phyloP scores from a whole-genome alignment of 2,888 invertebrate genomes.

The Myopa testacea region DNA sequence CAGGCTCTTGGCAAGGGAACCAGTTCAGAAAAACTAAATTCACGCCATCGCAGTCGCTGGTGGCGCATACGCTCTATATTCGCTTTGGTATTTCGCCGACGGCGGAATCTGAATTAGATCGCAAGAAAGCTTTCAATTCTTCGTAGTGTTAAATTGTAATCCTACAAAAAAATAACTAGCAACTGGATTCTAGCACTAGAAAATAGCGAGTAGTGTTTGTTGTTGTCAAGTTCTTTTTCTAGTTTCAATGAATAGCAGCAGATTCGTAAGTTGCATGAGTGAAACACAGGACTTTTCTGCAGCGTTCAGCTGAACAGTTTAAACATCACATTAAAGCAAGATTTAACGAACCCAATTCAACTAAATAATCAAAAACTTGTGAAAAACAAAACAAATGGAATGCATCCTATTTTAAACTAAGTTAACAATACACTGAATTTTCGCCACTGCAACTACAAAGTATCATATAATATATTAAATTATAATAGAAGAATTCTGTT shows the following conservation, averaged over 20 bases:
- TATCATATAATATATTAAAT: neutral
- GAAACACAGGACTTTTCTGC: too few relatives aligned
- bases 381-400: neutral
- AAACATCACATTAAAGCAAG: too few relatives aligned
- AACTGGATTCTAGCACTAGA: neutral
- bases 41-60: conserved; percentile 82
- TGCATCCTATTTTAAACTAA: conserved; percentile 21
- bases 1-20: conserved; percentile 71
- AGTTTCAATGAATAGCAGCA: too few relatives aligned
- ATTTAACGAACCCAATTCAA: neutral
- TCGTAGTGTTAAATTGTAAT: conserved; percentile 20
- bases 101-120: conserved; percentile 64
- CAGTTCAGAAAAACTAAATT: conserved; percentile 69
- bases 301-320: too few relatives aligned
- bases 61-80: conserved; percentile 86
- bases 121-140: conserved; percentile 23
- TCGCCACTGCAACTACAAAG: conserved; percentile 10
- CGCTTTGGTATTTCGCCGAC: conserved; percentile 77
- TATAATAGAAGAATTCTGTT: conserved; percentile 20
- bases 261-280: neutral
- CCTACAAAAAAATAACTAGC: conserved; percentile 4
- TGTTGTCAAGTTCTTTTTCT: too few relatives aligned
- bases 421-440: conserved; percentile 29
- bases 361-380: conserved; percentile 21
- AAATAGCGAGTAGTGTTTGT: too few relatives aligned